A percentile compares a stretch with the other conserved stretches of the same genome.
Evolutionary conservation across 2,113 vertebrate species (phyloP).

Genomic region (Noctilio leporinus): DNA sequence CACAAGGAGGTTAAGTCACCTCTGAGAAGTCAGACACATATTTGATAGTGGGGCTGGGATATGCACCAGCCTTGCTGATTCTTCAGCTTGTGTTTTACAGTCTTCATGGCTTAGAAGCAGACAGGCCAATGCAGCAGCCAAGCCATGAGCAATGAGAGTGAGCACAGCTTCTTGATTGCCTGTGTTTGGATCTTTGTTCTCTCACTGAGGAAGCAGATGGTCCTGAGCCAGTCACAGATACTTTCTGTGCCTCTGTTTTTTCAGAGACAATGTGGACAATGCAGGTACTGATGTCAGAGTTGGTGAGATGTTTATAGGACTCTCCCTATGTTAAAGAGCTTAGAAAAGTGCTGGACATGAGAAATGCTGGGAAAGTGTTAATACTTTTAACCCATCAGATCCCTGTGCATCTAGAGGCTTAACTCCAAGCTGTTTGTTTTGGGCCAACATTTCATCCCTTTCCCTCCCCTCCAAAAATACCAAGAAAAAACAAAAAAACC

Average conservation of each 20-base stretch:
- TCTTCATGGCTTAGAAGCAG: not conserved
- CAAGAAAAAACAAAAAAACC: not conserved
- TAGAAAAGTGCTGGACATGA: not conserved
- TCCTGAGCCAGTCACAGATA: not conserved
- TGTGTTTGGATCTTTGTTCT: not conserved
- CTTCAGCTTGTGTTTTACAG: not conserved
- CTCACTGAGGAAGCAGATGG: not conserved
- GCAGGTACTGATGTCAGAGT: accelerated
- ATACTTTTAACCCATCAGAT: not conserved
- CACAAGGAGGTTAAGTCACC: not conserved
- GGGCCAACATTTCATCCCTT: not conserved
- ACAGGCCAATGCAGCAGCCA: not conserved
- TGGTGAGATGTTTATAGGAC: not conserved
- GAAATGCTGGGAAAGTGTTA: too few species aligned
- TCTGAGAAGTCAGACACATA: not conserved
- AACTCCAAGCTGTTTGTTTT: too few species aligned
- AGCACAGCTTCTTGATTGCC: accelerated
- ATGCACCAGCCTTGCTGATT: not conserved
- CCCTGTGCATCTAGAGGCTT: accelerated
- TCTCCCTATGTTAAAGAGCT: not conserved
- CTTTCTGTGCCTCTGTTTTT: not conserved
- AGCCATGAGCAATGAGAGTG: accelerated
- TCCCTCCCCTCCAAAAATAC: not conserved
- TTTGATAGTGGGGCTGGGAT: not conserved
- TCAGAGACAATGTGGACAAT: not conserved